A percentile compares a stretch with the other conserved stretches of the same genome.
phyloP scores from a whole-genome alignment of 2,797 vertebrate species.

The Labroides dimidiatus region DNA sequence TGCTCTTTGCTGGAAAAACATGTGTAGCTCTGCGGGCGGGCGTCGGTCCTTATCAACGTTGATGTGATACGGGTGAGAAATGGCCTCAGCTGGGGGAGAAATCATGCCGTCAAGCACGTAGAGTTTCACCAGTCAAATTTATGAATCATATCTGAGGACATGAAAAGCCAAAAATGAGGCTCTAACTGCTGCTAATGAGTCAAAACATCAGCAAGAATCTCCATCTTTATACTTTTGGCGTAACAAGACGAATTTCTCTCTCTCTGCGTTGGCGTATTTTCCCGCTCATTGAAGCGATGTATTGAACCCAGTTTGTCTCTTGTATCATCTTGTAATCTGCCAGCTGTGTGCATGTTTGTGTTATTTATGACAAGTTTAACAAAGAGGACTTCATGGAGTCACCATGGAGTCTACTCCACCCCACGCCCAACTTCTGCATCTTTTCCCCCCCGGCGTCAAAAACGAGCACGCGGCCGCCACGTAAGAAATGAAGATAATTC shows the following conservation, averaged over 20 bases:
- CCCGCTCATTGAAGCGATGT: too few relatives aligned
- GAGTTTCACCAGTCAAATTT: background rate
- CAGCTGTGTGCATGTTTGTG: conserved; percentile 21
- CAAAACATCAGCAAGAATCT: too few relatives aligned
- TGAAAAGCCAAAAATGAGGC: too few relatives aligned
- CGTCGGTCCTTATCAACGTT: conserved; percentile 71
- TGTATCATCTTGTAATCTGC: too few relatives aligned
- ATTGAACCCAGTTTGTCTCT: too few relatives aligned
- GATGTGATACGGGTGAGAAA: conserved; percentile 55
- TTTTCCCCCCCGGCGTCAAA: conserved; percentile 88
- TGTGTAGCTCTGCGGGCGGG: conserved; percentile 44
- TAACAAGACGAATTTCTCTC: too few relatives aligned
- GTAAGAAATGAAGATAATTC: conserved; percentile 86
- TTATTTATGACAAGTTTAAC: conserved; percentile 14
- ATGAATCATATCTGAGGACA: too few relatives aligned
- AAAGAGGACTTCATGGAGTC: conserved; percentile 4
- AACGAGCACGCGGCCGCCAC: conserved; percentile 88
- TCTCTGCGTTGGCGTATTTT: too few relatives aligned
- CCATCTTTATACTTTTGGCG: too few relatives aligned
- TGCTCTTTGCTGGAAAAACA: conserved; percentile 63
- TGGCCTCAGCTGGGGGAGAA: conserved; percentile 33
- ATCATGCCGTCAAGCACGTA: conserved; percentile 2
- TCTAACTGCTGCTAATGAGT: too few relatives aligned
- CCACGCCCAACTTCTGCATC: conserved; percentile 29
- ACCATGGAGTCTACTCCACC: conserved; percentile 4